phyloP scores from a whole-genome alignment of 2,113 vertebrate species.

The Heteronetta atricapilla region DNA sequence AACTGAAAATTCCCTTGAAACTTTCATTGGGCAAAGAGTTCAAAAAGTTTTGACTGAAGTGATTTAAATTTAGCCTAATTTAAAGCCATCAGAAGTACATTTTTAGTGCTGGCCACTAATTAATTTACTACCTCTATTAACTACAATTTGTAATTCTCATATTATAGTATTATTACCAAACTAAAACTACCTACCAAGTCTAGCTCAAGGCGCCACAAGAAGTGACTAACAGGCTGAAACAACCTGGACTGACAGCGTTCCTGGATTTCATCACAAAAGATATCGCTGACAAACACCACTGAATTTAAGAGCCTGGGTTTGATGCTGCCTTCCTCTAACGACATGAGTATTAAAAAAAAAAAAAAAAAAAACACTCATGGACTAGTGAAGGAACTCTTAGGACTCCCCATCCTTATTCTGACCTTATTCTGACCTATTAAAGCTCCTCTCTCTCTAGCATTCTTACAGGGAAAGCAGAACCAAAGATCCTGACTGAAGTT shows the following conservation, averaged over 20 bases:
- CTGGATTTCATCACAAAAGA: background rate
- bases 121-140: background rate
- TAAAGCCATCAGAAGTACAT: background rate
- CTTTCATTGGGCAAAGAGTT: background rate
- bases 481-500: background rate
- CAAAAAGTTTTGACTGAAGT: background rate
- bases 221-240: background rate
- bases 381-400: background rate
- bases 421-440: background rate
- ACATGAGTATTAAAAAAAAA: too few relatives aligned
- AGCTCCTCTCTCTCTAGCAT: background rate
- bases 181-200: background rate
- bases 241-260: background rate
- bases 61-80: background rate
- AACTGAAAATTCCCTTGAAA: background rate
- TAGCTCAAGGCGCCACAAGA: background rate
- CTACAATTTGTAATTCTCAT: background rate
- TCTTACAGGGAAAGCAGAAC: background rate
- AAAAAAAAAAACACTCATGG: background rate
- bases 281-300: background rate
- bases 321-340: background rate
- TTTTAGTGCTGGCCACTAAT: background rate
- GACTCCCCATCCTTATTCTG: background rate
- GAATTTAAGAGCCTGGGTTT: background rate
- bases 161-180: background rate